Percentiles rank a stretch among this genome's conserved stretches.
Conservation (phyloP, 2,888 invertebrate genomes). For the Spodoptera picta region DNA sequence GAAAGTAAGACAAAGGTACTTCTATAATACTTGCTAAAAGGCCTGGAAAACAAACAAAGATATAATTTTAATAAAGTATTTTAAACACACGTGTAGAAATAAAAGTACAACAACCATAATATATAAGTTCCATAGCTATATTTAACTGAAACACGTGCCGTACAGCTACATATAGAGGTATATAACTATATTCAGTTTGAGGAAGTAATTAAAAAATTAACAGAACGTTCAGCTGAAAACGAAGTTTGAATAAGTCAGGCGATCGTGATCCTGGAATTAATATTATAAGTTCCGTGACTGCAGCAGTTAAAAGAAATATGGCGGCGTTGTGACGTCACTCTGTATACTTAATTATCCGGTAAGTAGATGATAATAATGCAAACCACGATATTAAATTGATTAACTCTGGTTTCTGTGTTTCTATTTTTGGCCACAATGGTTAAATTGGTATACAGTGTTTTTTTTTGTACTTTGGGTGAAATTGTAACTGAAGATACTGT, state of each 20-base stretch:
- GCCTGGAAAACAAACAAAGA: too few species aligned
- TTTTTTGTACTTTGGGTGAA: background rate
- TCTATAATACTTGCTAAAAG: too few species aligned
- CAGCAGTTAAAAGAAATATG: slow-evolving; percentile 31
- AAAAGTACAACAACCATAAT: too few species aligned
- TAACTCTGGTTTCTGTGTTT: too few species aligned
- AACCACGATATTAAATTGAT: background rate
- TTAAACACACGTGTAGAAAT: too few species aligned
- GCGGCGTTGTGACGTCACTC: background rate
- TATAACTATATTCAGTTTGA: background rate
- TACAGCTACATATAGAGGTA: too few species aligned
- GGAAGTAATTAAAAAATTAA: slow-evolving; percentile 23
- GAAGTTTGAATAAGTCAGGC: slow-evolving; percentile 20
- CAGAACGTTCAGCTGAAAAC: slow-evolving; percentile 15
- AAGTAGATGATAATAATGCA: slow-evolving; percentile 8
- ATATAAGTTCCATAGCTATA: too few species aligned
- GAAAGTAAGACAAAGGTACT: too few species aligned
- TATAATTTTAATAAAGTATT: too few species aligned
- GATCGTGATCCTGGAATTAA: slow-evolving; percentile 25
- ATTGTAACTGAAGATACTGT: too few species aligned
- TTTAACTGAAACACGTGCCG: too few species aligned
- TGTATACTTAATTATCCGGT: slow-evolving; percentile 8
- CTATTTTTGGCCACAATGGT: too few species aligned
- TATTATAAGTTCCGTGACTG: slow-evolving; percentile 39
- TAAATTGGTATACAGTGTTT: background rate